phyloP scores from a whole-genome alignment of 2,888 invertebrate species.

The Glyphotaelius pellucidus region DNA sequence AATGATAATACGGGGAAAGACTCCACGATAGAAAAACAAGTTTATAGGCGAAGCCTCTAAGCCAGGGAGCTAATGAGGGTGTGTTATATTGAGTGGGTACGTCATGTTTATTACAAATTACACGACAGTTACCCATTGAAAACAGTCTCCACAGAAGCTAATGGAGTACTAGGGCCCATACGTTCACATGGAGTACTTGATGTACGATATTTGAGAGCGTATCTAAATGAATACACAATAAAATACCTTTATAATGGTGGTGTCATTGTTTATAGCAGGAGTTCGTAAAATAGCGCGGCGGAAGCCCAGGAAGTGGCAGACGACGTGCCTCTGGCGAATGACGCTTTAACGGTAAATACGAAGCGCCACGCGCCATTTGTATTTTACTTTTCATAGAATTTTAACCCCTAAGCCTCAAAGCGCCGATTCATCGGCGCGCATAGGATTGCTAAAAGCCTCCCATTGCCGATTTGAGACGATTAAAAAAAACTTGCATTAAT shows the following conservation, averaged over 20 bases:
- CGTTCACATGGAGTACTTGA: not conserved
- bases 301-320: too few species aligned
- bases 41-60: not conserved
- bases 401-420: not conserved
- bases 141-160: not conserved
- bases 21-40: constrained; percentile 10
- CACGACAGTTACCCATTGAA: not conserved
- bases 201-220: not conserved
- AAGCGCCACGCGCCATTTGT: not conserved
- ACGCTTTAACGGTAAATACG: too few species aligned
- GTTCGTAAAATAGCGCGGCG: too few species aligned
- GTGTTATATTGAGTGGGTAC: not conserved
- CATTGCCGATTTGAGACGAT: not conserved
- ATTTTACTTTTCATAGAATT: not conserved
- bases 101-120: not conserved
- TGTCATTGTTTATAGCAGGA: too few species aligned
- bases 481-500: not conserved
- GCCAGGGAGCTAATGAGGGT: not conserved
- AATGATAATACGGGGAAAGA: constrained; percentile 18
- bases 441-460: not conserved
- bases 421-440: not conserved
- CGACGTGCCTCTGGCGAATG: too few species aligned
- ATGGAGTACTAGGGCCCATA: not conserved
- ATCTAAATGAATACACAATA: not conserved
- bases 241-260: not conserved